phyloP scores from a whole-genome alignment of 2,113 vertebrate genomes.

The Cyanocitta stelleri region DNA sequence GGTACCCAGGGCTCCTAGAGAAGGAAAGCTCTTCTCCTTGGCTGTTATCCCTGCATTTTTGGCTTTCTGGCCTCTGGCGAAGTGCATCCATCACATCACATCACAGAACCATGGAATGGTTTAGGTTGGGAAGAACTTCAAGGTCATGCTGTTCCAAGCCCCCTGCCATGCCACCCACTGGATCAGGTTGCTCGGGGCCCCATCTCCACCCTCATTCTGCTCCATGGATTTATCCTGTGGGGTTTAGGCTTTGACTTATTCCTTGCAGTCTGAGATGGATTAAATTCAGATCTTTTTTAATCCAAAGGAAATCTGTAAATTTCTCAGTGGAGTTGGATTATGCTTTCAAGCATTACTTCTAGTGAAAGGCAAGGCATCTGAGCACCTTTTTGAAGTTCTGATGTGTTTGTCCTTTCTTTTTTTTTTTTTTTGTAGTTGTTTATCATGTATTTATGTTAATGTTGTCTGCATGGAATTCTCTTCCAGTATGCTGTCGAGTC shows the following conservation, averaged over 20 bases:
- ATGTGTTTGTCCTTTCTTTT: not conserved
- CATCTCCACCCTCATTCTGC: not conserved
- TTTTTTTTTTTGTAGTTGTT: not conserved
- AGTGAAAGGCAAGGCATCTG: not conserved
- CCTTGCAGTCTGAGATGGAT: not conserved
- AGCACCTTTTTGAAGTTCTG: not conserved
- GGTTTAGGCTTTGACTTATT: not conserved
- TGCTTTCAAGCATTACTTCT: not conserved
- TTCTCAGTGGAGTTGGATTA: not conserved
- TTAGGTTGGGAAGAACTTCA: not conserved
- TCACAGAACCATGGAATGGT: not conserved
- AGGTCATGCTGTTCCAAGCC: too few relatives aligned
- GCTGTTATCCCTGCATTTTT: not conserved
- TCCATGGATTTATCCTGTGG: not conserved
- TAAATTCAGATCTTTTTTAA: not conserved
- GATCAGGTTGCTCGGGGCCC: too few relatives aligned
- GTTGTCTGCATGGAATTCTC: not conserved
- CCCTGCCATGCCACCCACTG: not conserved
- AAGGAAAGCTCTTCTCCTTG: not conserved
- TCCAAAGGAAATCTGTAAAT: not conserved
- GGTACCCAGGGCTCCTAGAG: too few relatives aligned
- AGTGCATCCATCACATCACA: not conserved
- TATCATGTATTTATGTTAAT: not conserved
- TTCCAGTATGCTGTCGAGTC: slow-evolving; percentile 89
- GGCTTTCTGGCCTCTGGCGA: not conserved